Conservation (phyloP, 2,797 vertebrate species). For the Coregonus sp. region DNA sequence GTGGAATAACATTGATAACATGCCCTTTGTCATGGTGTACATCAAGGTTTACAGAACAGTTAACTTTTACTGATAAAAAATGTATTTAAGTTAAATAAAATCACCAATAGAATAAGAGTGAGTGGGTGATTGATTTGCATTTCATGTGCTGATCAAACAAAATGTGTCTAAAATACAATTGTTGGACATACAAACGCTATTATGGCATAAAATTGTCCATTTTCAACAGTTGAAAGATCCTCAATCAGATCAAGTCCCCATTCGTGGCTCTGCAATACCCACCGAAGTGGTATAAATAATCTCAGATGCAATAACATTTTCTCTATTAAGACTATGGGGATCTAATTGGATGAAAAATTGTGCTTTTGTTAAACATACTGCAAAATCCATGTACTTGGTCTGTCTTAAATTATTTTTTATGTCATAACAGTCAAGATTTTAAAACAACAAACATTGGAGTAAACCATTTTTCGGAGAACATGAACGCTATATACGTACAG, state of each 20-base stretch:
- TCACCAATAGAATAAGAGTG: constrained; percentile 10
- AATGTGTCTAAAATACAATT: neutral
- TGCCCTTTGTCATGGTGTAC: constrained; percentile 26
- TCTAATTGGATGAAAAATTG: neutral
- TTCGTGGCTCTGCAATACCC: neutral
- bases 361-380: neutral
- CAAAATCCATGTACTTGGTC: neutral
- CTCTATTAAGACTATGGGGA: neutral
- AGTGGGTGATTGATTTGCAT: neutral
- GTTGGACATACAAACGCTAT: neutral
- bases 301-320: constrained; percentile 25
- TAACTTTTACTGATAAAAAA: constrained; percentile 8
- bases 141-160: constrained; percentile 7
- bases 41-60: constrained; percentile 9
- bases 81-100: constrained; percentile 20
- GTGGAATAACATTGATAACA: constrained; percentile 28
- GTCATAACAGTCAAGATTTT: neutral
- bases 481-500: neutral
- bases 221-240: neutral
- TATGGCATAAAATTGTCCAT: neutral
- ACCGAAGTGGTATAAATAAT: constrained; percentile 15
- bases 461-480: constrained; percentile 13
- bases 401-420: neutral
- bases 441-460: neutral
- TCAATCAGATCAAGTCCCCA: neutral